Base-by-base conservation (phyloP, 1,140 invertebrate species). In the Sinella curviseta region DNA sequence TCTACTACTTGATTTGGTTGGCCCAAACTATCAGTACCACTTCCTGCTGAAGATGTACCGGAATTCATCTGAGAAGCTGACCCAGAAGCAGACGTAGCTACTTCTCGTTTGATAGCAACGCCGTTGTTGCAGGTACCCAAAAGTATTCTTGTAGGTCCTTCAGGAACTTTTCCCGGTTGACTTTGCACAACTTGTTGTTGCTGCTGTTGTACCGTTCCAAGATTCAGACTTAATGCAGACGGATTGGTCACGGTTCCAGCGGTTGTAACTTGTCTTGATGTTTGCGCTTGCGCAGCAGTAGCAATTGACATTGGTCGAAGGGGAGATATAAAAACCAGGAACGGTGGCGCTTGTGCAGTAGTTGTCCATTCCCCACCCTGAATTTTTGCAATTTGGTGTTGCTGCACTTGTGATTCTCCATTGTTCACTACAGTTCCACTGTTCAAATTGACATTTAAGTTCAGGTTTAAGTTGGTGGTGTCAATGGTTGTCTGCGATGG, bases 381-480 rank as follows among this genome's bases (percentile, higher is more conserved):
- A 67, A 79, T 79, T 79, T 77, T 77, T 1, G 67, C 79, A n/a
- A 77, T 77, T 55, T 80, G 79, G n/a, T 77, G 76, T 14, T 75
- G 34, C 16, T 75, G 74, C 39, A 39, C 28, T 48, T 26, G 28
- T 4, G 24, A 14, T n/a, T 75, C 74, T 4, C 39, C 39, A 24
- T 34, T 78, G 17, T 39, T 30, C 28, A 48, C 79, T 30, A 65
- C 36, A 26, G 76, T 28, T 39, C 78, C 79, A 30, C 80, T 76
- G 36, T 83, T 83, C 2, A 83, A 57, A 76, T 82, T 83, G 14
- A 83, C 67, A 70, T 83, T 83, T n/a, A 83, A 57, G 74, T 83
- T 79, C 12, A 82, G 48, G 31, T 80, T 82, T 8, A 82, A 36
- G 54, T 81, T 81, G 16, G 57, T 77, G 36, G 77, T 74, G 28